phyloP scores from a whole-genome alignment of 92 coral and sea anemone species.

The Epizoanthus fatuus region DNA sequence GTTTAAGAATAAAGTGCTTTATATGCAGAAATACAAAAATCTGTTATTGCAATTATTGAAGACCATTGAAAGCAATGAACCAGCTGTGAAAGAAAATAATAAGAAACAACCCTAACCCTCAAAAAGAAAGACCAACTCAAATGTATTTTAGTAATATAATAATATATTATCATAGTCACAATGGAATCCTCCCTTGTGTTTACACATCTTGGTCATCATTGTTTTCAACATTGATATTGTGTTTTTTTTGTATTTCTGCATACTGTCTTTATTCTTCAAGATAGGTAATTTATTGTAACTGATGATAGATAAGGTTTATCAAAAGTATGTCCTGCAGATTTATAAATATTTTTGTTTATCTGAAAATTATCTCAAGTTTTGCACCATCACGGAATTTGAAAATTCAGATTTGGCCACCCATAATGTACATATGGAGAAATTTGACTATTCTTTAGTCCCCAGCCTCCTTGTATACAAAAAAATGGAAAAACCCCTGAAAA shows the following conservation, averaged over 20 bases:
- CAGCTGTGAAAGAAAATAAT: no score
- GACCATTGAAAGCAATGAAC: constrained; percentile 38
- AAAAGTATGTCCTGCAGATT: constrained; percentile 28
- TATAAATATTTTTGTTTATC: constrained; percentile 25
- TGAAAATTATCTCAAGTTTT: constrained; percentile 31
- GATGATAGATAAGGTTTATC: constrained; percentile 34
- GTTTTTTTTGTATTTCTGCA: neutral
- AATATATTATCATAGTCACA: constrained; percentile 6
- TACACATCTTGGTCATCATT: neutral
- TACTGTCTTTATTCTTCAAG: constrained; percentile 17
- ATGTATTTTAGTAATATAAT: constrained; percentile 6
- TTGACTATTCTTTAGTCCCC: constrained; percentile 3
- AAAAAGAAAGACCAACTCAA: constrained; percentile 21
- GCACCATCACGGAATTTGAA: constrained; percentile 26
- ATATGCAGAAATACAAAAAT: no score
- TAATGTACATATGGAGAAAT: constrained; percentile 19
- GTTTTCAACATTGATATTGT: no score
- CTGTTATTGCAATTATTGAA: constrained; percentile 26
- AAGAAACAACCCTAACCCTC: no score
- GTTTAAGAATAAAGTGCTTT: constrained; percentile 11
- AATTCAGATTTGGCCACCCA: constrained; percentile 24
- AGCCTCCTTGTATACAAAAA: constrained; percentile 28
- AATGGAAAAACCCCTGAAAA: neutral
- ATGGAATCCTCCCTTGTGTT: constrained; percentile 23
- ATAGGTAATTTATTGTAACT: constrained; percentile 38